These are phyloP conservation scores for Buphagus erythrorhynchus DNA, from an alignment of 2,797 vertebrate genomes.

Conservation along the genomic window DNA sequence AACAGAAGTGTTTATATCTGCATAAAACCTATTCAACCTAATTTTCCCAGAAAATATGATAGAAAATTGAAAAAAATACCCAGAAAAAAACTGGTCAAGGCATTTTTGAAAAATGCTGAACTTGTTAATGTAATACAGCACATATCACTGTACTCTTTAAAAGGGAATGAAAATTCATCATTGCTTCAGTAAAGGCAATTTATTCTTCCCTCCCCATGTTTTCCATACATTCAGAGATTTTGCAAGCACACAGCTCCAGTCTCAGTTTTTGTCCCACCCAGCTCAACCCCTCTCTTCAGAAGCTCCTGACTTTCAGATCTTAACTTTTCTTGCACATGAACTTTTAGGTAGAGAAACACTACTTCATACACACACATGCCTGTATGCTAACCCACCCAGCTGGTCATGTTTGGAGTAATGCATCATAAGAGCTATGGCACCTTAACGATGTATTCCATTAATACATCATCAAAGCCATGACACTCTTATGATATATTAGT, in stretches of 20 bases:
- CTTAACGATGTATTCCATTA: constrained; percentile 71
- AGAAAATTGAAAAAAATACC: not conserved
- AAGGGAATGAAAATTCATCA: not conserved
- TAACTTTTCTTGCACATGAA: not conserved
- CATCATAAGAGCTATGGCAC: constrained; percentile 71
- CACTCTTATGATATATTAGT: constrained; percentile 69
- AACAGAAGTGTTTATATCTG: not conserved
- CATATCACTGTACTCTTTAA: not conserved
- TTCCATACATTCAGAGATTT: not conserved
- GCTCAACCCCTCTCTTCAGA: not conserved
- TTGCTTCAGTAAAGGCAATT: not conserved
- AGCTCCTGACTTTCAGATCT: not conserved
- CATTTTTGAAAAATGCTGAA: not conserved
- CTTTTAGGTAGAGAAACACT: not conserved
- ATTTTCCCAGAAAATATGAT: not conserved
- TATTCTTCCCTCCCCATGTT: not conserved
- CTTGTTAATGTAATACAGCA: not conserved
- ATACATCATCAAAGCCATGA: constrained; percentile 74
- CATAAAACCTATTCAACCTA: not conserved
- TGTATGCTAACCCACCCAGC: constrained; percentile 47
- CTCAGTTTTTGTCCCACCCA: not conserved
- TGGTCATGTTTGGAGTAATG: constrained; percentile 64
- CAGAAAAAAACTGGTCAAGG: not conserved
- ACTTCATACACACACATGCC: constrained; percentile 29
- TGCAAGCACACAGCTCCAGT: not conserved